These are phyloP conservation scores for Triplophysa bombifrons DNA, from an alignment of 2,797 vertebrate species.

Conservation along the genomic window DNA sequence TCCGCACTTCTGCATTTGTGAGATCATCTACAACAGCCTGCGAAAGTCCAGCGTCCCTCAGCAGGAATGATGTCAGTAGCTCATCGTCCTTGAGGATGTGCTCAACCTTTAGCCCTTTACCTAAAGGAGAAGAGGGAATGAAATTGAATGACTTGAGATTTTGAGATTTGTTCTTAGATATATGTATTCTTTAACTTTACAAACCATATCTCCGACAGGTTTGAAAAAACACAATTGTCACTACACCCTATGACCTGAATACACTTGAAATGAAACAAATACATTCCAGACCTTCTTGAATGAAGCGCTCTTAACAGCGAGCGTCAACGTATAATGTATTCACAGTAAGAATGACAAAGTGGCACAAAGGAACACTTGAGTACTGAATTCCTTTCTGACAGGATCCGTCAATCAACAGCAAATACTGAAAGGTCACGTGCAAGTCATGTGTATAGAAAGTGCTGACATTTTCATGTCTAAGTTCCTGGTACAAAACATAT, in stretches of 20 bases:
- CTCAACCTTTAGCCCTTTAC: constrained; percentile 85
- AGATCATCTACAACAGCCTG: constrained; percentile 84
- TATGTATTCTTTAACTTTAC: too few species aligned
- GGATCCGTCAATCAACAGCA: constrained; percentile 10
- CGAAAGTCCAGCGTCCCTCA: constrained; percentile 78
- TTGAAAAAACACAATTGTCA: too few species aligned
- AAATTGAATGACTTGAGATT: background rate
- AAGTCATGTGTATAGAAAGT: constrained; percentile 12
- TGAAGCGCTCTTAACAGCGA: constrained; percentile 29
- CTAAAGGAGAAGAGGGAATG: constrained; percentile 64
- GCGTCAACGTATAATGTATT: constrained; percentile 16
- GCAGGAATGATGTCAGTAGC: constrained; percentile 83
- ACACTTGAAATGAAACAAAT: background rate
- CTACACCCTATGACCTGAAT: background rate
- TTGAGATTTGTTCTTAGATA: too few species aligned
- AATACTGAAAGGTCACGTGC: constrained; percentile 4
- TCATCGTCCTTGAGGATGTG: constrained; percentile 92
- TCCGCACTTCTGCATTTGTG: constrained; percentile 82
- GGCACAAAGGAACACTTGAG: constrained; percentile 49
- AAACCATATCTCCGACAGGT: too few species aligned
- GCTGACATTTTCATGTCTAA: background rate
- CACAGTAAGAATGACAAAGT: constrained; percentile 49
- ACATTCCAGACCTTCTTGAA: constrained; percentile 26
- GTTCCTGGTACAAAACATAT: background rate
- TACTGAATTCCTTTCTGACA: constrained; percentile 17